These are phyloP conservation scores for Acanthaster planci DNA, from an alignment of 35 echinoderm and acorn worm genomes.

Conservation along the genomic window DNA sequence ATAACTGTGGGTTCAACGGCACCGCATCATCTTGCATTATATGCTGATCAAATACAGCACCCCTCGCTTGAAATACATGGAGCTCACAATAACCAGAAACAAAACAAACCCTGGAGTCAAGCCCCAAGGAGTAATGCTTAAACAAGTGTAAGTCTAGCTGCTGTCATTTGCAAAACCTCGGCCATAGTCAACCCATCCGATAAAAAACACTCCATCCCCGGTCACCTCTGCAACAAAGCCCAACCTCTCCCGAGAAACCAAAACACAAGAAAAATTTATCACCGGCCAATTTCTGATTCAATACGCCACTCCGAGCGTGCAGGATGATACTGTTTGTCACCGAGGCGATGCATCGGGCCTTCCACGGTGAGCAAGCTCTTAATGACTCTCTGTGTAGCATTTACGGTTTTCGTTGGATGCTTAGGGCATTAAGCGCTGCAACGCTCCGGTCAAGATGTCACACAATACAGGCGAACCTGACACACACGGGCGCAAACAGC, in stretches of 20 bases:
- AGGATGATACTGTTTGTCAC: constrained; percentile 5
- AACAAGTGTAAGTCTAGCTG: constrained; percentile 26
- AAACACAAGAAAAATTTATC: no score
- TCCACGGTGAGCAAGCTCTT: not conserved
- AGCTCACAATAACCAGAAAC: not conserved
- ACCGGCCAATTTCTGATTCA: constrained; percentile 3
- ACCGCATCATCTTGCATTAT: not conserved
- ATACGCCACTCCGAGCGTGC: constrained; percentile 7
- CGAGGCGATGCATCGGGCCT: not conserved
- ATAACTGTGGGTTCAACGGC: not conserved
- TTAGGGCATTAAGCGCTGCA: constrained; percentile 2
- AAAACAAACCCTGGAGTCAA: not conserved
- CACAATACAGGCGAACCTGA: constrained; percentile 1
- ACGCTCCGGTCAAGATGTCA: constrained; percentile 21
- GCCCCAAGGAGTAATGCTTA: constrained; percentile 7
- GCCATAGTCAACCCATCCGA: not conserved
- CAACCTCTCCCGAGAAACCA: not conserved
- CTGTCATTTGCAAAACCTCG: no score
- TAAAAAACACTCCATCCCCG: constrained; percentile 12
- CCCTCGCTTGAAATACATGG: not conserved
- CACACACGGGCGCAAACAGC: not conserved
- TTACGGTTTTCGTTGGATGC: not conserved
- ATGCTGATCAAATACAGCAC: constrained; percentile 15
- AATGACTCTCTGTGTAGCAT: constrained; percentile 13
- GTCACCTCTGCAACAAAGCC: not conserved